phyloP scores from a whole-genome alignment of 2,113 vertebrate genomes.

The Notechis scutatus region DNA sequence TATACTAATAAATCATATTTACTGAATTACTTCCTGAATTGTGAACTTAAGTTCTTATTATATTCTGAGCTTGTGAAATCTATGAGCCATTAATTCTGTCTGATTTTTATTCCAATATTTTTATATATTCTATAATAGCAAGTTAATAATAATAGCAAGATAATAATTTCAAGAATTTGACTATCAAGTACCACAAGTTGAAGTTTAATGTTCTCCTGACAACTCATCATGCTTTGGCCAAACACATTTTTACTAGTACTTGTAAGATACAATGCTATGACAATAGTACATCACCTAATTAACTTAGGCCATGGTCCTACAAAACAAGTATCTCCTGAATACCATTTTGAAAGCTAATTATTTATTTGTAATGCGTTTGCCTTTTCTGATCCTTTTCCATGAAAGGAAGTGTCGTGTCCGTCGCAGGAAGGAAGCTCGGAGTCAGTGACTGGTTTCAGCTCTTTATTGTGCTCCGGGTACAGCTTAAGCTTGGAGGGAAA shows the following conservation, averaged over 20 bases:
- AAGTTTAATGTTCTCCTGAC: background rate
- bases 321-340: background rate
- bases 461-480: too few relatives aligned
- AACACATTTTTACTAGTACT: background rate
- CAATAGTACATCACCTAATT: background rate
- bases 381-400: background rate
- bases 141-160: background rate
- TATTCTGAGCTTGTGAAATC: background rate
- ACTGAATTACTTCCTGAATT: background rate
- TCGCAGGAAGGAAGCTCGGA: too few relatives aligned
- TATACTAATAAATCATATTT: background rate
- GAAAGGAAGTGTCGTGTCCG: too few relatives aligned
- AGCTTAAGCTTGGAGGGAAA: too few relatives aligned
- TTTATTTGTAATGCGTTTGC: background rate
- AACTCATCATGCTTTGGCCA: background rate
- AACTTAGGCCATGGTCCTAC: background rate
- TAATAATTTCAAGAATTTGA: background rate
- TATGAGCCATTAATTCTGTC: background rate
- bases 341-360: background rate
- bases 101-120: background rate
- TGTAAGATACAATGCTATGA: background rate
- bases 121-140: background rate
- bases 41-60: background rate
- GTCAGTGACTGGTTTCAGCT: too few relatives aligned
- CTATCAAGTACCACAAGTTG: background rate